phyloP scores from a whole-genome alignment of 2,113 vertebrate genomes.

The Collichthys lucidus region DNA sequence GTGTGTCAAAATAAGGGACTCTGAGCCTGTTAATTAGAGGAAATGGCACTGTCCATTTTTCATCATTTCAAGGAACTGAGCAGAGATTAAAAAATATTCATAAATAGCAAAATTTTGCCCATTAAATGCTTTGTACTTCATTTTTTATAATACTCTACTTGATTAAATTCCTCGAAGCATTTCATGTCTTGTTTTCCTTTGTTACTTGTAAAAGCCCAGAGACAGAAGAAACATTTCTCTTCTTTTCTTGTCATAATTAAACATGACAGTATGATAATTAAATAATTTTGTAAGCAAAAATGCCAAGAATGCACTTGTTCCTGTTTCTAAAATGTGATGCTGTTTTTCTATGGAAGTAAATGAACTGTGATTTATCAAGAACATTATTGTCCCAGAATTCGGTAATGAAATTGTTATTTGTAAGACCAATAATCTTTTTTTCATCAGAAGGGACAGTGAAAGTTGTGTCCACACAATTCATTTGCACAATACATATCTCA shows the following conservation, averaged over 20 bases:
- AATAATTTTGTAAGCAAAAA: not conserved
- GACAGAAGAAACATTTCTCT: not conserved
- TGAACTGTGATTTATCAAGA: not conserved
- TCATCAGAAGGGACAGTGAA: not conserved
- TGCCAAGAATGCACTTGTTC: not conserved
- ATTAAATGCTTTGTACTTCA: not conserved
- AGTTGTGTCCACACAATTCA: not conserved
- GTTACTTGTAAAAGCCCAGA: not conserved
- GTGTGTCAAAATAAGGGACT: slow-evolving; percentile 47
- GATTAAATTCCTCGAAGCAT: not conserved
- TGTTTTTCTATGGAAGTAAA: not conserved
- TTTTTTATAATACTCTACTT: not conserved
- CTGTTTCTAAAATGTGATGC: not conserved
- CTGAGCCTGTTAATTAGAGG: slow-evolving; percentile 32
- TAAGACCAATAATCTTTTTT: too few relatives aligned
- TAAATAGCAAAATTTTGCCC: not conserved
- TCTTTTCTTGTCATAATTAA: not conserved
- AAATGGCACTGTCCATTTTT: slow-evolving; percentile 17
- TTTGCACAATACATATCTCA: not conserved
- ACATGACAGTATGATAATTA: not conserved
- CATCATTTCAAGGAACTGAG: not conserved
- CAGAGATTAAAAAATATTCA: not conserved
- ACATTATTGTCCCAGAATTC: not conserved
- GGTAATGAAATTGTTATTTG: too few relatives aligned
- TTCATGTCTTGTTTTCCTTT: not conserved